Base-by-base conservation (phyloP, 2,797 vertebrate genomes). In the Ambastaia sidthimunki region DNA sequence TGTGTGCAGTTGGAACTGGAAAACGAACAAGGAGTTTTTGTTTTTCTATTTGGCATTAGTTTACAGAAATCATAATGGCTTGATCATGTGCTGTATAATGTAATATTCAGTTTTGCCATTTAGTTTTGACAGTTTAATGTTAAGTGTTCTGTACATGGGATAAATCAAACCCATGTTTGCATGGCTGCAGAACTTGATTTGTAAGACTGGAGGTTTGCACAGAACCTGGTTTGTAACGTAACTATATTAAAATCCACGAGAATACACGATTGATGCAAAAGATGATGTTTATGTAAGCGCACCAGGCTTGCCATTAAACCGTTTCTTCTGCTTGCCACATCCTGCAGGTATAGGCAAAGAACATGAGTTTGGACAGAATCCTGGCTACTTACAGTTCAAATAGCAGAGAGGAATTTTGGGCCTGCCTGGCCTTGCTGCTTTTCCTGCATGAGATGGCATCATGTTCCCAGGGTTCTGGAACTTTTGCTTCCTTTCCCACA, bases 351-450 rank as follows among this genome's bases (percentile, higher is more conserved):
- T 54, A 48, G 52, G 76, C 68, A 57, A 63, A 34, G 71, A 78
- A 74, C 52, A 74, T 54, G 54, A 66, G 66, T 76, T 75, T 71
- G 67, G 66, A 83, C 67, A 41, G 50, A 71, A 78, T 78, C 57
- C 71, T 74, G 71, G 48, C 44, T 63, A 73, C 74, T 60, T 74
- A 19, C 23, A 2, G 47, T 75, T 63, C 81, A 75, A 70, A 75
- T 86, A 85, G 82, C 57, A 48, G 60, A 47, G 44, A 86, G 85
- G 87, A 91, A 90, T 92, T 88, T 85, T 82, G 88, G 89, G 88
- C 91, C 86, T 93, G 91, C 81, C 92, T 87, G 90, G 92, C 90
- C 86, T 78, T 94, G 89, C 93, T 89, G 60, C 31, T 62, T 86
- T 88, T 75, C 80, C 81, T 86, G 80, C 89, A 0, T 81, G 63